phyloP scores from a whole-genome alignment of 2,888 invertebrate species.

The Drosophila nr. fundita region DNA sequence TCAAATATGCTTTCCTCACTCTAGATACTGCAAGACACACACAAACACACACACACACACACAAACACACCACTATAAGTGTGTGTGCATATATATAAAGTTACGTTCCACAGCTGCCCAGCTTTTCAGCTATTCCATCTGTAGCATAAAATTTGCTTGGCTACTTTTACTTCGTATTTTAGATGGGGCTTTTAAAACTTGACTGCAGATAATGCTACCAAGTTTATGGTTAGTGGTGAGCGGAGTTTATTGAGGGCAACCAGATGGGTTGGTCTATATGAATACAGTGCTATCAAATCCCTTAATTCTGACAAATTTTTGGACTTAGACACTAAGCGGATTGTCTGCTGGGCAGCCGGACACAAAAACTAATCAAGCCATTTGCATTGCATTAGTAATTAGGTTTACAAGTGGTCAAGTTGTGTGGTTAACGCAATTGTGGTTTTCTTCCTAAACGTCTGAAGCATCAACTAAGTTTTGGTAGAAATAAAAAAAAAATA shows the following conservation, averaged over 20 bases:
- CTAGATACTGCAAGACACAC: constrained; percentile 33
- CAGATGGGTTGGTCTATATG: background rate
- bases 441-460: background rate
- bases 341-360: constrained; percentile 32
- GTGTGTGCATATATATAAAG: background rate
- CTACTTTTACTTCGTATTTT: constrained; percentile 22
- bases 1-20: constrained; percentile 54
- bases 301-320: constrained; percentile 71
- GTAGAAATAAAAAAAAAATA: background rate
- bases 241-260: background rate
- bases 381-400: constrained; percentile 48
- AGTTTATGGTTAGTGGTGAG: constrained; percentile 43
- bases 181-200: constrained; percentile 39
- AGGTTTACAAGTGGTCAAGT: constrained; percentile 53
- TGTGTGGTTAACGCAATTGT: constrained; percentile 39
- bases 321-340: constrained; percentile 56
- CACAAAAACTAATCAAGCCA: constrained; percentile 21
- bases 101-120: constrained; percentile 14
- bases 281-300: constrained; percentile 50
- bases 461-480: background rate
- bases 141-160: constrained; percentile 19
- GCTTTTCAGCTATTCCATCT: constrained; percentile 15
- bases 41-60: constrained; percentile 17
- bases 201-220: constrained; percentile 64
- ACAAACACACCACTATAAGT: constrained; percentile 7